Evolutionary conservation across 2,113 vertebrate species (phyloP), one percentile per base, ranked within the genome.

Genomic region (Aplodontia rufa): DNA sequence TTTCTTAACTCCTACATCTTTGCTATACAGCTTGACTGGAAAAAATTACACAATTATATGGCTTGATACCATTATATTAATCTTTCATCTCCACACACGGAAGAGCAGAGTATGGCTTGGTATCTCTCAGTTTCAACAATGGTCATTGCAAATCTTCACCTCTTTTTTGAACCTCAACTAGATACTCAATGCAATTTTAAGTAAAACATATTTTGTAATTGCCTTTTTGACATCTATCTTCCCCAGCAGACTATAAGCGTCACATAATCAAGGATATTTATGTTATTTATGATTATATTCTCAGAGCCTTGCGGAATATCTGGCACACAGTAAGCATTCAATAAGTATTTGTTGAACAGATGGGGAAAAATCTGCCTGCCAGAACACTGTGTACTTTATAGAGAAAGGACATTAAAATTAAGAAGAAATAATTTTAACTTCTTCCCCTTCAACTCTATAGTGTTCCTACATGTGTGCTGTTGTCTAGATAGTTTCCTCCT

Each of bases 281-380:
- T 53, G 55, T 64, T 91, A 13, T 28, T 97, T 87, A 94, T 66
- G 58, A 95, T 62, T 83, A 87, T 42, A 86, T 82, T 20, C 55
- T 93, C 11, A 40, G 26, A 68, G n/a, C 12, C 55, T 74, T 79
- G 22, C 35, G 86, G 42, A 87, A 75, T 83, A 64, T 82, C 45
- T 76, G 28, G 42, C n/a, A 92, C 24, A 82, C 12, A 51, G 14
- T 92, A 49, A 82, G 42, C 58, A 74, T 51, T 35, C 47, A 96
- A 49, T 78, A 94, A 94, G 78, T 90, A 92, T 60, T 40, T 88
- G 32, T 60, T 90, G 12, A 85, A 69, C 28, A 85, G 49, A 91
- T 47, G 26, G 55, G 53, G 91, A 72, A 62, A 93, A 80, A 62
- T 58, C 71, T 87, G 45, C 35, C 10, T 82, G 22, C 24, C 62